These are phyloP conservation scores for Criorhina ranunculi DNA, from an alignment of 2,888 invertebrate species.

Conservation along the genomic window DNA sequence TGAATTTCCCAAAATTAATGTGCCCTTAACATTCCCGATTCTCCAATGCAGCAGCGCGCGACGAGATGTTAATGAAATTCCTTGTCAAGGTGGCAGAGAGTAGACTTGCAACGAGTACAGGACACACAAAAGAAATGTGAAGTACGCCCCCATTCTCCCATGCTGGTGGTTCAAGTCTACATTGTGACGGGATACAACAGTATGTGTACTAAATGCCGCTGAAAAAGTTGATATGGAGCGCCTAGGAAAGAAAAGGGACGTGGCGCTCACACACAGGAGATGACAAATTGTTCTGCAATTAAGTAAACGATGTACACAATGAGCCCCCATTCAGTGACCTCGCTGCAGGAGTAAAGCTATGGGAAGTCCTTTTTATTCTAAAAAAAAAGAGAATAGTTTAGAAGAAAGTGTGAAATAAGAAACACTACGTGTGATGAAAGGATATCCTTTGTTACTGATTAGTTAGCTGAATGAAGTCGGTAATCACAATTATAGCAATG, in stretches of 20 bases:
- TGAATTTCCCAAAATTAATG: slow-evolving; percentile 32
- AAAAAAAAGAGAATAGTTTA: slow-evolving; percentile 50
- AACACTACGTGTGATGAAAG: background rate
- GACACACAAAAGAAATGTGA: slow-evolving; percentile 55
- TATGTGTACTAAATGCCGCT: slow-evolving; percentile 39
- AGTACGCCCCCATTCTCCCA: slow-evolving; percentile 10
- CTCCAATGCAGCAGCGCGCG: slow-evolving; percentile 5
- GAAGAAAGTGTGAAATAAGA: slow-evolving; percentile 25
- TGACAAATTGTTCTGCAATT: slow-evolving; percentile 74
- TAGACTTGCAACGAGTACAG: slow-evolving; percentile 38
- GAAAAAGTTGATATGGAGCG: slow-evolving; percentile 50
- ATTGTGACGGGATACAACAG: slow-evolving; percentile 25
- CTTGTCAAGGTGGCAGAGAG: slow-evolving; percentile 65
- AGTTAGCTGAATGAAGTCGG: background rate
- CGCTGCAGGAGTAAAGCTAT: slow-evolving; percentile 60
- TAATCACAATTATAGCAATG: background rate
- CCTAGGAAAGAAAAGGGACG: slow-evolving; percentile 25
- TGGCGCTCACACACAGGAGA: slow-evolving; percentile 30
- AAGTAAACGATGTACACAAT: slow-evolving; percentile 75
- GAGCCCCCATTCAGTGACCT: slow-evolving; percentile 58
- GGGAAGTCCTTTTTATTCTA: slow-evolving; percentile 51
- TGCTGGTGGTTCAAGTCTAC: slow-evolving; percentile 46
- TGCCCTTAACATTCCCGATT: slow-evolving; percentile 35
- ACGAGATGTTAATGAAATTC: slow-evolving; percentile 72
- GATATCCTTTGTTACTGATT: slow-evolving; percentile 27